Evolutionary conservation across 2,888 invertebrate genomes (phyloP), one percentile per base, ranked within the genome.

Genomic region (Pyrrhosoma nymphula): DNA sequence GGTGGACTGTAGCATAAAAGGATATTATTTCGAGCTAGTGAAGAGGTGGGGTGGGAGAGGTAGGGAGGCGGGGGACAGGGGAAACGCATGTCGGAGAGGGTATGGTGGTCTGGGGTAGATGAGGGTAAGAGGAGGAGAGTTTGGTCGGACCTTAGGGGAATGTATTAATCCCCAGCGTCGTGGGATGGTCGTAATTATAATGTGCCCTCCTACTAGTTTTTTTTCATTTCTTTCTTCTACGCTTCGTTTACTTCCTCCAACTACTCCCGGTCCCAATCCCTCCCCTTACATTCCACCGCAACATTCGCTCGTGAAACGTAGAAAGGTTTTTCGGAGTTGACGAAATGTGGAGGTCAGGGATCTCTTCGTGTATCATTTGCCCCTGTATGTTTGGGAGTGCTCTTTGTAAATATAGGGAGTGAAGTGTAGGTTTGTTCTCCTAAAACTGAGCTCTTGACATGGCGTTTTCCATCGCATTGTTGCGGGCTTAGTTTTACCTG

Each of bases 111-210:
- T 47, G 47, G 47, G 47, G 47, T 47, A 8, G 47, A 47, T 47
- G 47, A n/a, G n/a, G 47, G 47, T 4, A 47, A 8, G 8, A 8
- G 47, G 56, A 39, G 39, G 47, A 35, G 88, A 88, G 88, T 88
- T 88, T 60, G 18, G 60, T 20, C 55, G 63, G 63, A 30, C 91
- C 35, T 10, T 47, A 47, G 93, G 93, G 93, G 20, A 39, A 93
- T 75, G 93, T 93, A 93, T 93, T 93, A 93, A 93, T 93, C 56
- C 56, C 93, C 93, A 47, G 23, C 93, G 69, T 93, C 93, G 93
- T 63, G 69, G 56, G 60, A 30, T 60, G 63, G 39, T 47, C 69
- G 26, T 47, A 63, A 93, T 60, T 69, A 39, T 23, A n/a, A 47
- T 47, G n/a, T 60, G 60, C 60, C 93, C 0, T 4, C n/a, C n/a